These are phyloP conservation scores for Oreotrochilus melanogaster DNA, from an alignment of 2,113 vertebrate species.

Conservation along the genomic window DNA sequence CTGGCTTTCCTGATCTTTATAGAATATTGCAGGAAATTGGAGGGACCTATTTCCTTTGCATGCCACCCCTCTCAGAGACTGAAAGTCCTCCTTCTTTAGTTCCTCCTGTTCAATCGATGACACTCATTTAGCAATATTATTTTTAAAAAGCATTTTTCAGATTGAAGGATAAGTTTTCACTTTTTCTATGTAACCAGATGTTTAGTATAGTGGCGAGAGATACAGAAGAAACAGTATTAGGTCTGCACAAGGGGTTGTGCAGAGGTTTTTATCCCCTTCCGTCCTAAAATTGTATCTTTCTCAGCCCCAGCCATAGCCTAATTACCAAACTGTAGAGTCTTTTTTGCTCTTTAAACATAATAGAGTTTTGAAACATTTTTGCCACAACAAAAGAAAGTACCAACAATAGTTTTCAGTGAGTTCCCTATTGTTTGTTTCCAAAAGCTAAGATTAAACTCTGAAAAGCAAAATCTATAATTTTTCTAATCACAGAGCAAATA, in stretches of 20 bases:
- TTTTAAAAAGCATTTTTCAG: background rate
- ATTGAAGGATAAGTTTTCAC: background rate
- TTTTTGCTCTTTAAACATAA: background rate
- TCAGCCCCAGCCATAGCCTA: background rate
- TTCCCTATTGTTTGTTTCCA: background rate
- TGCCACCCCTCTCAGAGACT: too few relatives aligned
- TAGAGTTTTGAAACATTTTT: background rate
- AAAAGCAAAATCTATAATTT: background rate
- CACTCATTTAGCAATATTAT: background rate
- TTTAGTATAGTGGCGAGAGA: background rate
- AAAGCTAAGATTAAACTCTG: background rate
- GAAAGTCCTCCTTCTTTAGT: too few relatives aligned
- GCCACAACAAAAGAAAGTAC: background rate
- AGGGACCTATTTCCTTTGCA: too few relatives aligned
- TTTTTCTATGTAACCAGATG: background rate
- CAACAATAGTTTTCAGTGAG: background rate
- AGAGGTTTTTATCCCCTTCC: background rate
- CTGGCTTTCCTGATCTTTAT: too few relatives aligned
- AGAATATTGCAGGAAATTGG: too few relatives aligned
- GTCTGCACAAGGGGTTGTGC: accelerated
- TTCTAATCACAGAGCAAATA: background rate
- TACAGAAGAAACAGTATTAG: background rate
- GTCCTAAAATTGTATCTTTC: background rate
- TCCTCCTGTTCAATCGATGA: too few relatives aligned
- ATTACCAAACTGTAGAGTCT: background rate